Evolutionary conservation across 2,113 vertebrate species (phyloP), one percentile per base, ranked within the genome.

Genomic region (Rhodinocichla rosea): DNA sequence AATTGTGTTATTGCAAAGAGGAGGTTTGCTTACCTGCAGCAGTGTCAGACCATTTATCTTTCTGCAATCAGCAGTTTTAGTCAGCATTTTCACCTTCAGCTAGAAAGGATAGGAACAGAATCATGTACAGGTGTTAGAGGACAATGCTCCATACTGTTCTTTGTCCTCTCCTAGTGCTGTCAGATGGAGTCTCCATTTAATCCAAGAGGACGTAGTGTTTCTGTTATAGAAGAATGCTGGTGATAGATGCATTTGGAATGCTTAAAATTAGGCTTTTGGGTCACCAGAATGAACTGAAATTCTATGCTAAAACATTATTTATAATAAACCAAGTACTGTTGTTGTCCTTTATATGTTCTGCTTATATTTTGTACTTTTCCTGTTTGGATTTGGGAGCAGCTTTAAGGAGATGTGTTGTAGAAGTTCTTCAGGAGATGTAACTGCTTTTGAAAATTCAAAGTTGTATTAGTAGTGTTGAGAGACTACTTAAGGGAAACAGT

Each of bases 151-250:
- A 23, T 73, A 12, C 2, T 42, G 2, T 68, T 76, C 33, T 45
- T 82, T 39, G 13, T 65, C 20, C 11, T 69, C 20, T 87, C 9
- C 11, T 78, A 6, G 16, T 5, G 2, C 22, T 57, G 7, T 71
- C n/a, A 52, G 15, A 8, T 83, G 40, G 11, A 79, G 56, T 35
- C 23, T 88, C 40, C 22, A 1, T 94, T 94, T 94, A 56, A 63
- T 55, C 6, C 13, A 56, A 49, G 67, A 80, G 20, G 8, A 28
- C 0, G 0, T 8, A 60, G 9, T 42, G 15, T 89, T 73, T 69
- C n/a, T 83, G 5, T 82, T 70, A 21, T 6, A 37, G 55, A 67
- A 33, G 28, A 75, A 35, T 59, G 28, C 10, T 82, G 42, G 6
- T 65, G 16, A 11, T 20, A 57, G 20, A 37, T 77, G 12, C 10